A percentile compares a stretch with the other conserved stretches of the same genome.
Conservation (phyloP, 2,797 vertebrate genomes). For the Streptopelia turtur region DNA sequence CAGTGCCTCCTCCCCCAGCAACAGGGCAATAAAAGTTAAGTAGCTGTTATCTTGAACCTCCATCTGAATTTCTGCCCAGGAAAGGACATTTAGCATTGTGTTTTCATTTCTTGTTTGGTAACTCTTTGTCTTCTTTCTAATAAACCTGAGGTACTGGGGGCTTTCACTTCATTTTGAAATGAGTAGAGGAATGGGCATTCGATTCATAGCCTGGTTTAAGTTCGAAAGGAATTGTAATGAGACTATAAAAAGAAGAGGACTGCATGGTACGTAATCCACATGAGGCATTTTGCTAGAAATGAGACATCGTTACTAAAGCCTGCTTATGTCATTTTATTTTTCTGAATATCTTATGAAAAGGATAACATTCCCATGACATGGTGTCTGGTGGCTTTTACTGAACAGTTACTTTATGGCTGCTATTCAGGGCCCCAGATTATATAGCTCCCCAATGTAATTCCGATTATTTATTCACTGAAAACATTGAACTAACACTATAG, state of each 20-base stretch:
- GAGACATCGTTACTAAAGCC: neutral
- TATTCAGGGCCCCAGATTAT: neutral
- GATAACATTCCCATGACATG: neutral
- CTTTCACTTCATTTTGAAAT: neutral
- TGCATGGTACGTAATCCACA: neutral
- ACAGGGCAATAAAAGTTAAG: neutral
- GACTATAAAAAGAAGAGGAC: constrained; percentile 27
- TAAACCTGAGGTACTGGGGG: neutral
- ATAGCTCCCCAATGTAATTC: neutral
- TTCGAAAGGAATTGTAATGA: constrained; percentile 7
- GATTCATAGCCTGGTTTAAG: constrained; percentile 2
- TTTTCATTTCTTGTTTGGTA: neutral
- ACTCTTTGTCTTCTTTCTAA: neutral
- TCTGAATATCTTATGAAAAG: constrained; percentile 12
- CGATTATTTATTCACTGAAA: neutral
- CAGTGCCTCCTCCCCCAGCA: neutral
- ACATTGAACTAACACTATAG: neutral
- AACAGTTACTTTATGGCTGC: neutral
- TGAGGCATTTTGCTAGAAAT: constrained; percentile 18
- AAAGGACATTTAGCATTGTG: neutral
- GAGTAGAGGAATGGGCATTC: neutral
- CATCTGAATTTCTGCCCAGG: neutral
- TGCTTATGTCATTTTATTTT: constrained; percentile 44
- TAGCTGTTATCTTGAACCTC: neutral
- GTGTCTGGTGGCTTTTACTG: constrained; percentile 34